A percentile compares a stretch with the other conserved stretches of the same genome.
Conservation (phyloP, 64 coral and sea anemone genomes). For the Acropora tenuis region DNA sequence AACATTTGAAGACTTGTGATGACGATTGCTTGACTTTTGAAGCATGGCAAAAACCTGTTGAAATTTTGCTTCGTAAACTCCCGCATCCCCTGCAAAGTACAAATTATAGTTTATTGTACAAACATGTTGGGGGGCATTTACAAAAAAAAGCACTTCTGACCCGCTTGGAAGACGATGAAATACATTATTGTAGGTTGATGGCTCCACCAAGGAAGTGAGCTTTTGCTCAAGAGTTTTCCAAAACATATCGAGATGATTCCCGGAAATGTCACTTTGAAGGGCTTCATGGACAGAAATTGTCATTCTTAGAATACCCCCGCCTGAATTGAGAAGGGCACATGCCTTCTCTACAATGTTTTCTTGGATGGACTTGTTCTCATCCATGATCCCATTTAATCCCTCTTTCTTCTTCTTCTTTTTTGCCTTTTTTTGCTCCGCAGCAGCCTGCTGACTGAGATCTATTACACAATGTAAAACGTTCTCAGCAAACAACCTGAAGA, state of each 20-base stretch:
- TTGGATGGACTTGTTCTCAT: background rate
- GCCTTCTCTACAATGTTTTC: background rate
- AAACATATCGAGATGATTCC: too few species aligned
- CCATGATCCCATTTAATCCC: too few species aligned
- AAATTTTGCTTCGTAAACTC: background rate
- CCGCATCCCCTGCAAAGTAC: background rate
- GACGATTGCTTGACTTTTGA: background rate
- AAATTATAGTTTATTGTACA: conserved; percentile 11
- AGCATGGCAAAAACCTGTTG: background rate
- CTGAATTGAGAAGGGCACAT: conserved; percentile 20
- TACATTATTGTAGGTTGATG: too few species aligned
- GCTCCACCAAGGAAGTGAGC: too few species aligned
- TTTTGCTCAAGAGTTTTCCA: too few species aligned
- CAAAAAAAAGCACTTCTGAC: too few species aligned
- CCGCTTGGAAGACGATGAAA: too few species aligned
- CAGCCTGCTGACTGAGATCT: too few species aligned
- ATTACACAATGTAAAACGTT: background rate
- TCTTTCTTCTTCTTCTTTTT: too few species aligned
- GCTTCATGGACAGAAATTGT: background rate
- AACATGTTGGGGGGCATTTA: background rate
- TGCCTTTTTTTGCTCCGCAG: too few species aligned
- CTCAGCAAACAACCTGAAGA: background rate
- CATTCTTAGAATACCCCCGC: conserved; percentile 6
- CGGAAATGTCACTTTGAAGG: too few species aligned
- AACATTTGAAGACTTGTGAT: background rate